These are phyloP conservation scores for Pelodiscus sinensis DNA, from an alignment of 2,113 vertebrate species.

Conservation along the genomic window DNA sequence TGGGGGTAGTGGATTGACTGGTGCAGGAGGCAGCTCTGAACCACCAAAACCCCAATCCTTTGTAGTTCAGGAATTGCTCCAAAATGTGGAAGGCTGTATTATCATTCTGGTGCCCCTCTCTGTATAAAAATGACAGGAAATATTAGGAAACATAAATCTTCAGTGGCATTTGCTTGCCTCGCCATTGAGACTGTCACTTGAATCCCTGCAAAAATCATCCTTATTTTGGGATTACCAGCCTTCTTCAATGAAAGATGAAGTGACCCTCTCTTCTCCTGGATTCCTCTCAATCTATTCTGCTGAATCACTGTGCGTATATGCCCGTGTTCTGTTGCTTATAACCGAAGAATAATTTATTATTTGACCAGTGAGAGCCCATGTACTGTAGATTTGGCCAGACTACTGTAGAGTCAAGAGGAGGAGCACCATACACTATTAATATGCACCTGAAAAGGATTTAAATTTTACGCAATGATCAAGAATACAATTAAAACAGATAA, in stretches of 20 bases:
- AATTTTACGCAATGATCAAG: background rate
- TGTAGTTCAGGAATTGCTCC: background rate
- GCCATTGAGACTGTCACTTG: background rate
- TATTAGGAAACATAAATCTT: background rate
- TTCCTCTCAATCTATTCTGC: rapidly evolving
- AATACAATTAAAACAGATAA: background rate
- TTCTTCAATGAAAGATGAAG: background rate
- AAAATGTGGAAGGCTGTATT: background rate
- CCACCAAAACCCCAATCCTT: background rate
- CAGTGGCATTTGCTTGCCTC: background rate
- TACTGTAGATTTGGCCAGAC: background rate
- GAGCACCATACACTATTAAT: background rate
- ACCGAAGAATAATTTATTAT: background rate
- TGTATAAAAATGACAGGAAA: too few species aligned
- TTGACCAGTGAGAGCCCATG: background rate
- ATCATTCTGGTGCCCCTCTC: background rate
- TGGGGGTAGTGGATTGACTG: too few species aligned
- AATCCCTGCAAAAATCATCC: background rate
- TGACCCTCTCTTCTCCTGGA: background rate
- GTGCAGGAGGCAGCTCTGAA: too few species aligned
- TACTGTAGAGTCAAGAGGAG: background rate
- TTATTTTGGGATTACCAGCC: background rate
- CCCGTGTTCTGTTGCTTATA: background rate
- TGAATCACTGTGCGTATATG: background rate
- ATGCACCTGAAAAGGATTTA: background rate